phyloP scores from a whole-genome alignment of 2,113 vertebrate genomes.

The Ursus arctos region DNA sequence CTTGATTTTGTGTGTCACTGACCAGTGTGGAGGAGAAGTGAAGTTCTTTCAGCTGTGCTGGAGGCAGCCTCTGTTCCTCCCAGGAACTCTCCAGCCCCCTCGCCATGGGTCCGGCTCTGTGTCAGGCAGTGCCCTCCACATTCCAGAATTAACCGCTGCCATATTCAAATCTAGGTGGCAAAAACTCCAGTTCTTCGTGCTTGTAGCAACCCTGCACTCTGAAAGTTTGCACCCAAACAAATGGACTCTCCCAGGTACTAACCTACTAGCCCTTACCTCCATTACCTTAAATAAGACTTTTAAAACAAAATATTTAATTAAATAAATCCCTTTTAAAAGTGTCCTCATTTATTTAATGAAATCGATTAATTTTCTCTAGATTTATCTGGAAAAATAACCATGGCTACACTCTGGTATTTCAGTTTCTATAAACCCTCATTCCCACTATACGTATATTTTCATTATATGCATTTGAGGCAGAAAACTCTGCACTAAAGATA shows the following conservation, averaged over 20 bases:
- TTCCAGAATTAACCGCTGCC: not conserved
- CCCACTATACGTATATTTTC: not conserved
- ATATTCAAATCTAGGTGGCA: not conserved
- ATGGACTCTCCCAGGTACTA: not conserved
- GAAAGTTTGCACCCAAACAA: not conserved
- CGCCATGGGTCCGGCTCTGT: not conserved
- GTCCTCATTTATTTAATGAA: not conserved
- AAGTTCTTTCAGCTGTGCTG: not conserved
- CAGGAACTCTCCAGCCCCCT: not conserved
- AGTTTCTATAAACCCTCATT: not conserved
- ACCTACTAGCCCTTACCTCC: not conserved
- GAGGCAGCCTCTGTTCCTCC: not conserved
- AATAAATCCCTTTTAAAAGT: not conserved
- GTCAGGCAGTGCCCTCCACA: not conserved
- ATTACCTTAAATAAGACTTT: not conserved
- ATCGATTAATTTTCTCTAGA: not conserved
- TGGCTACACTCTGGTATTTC: not conserved
- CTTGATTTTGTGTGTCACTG: constrained; percentile 14
- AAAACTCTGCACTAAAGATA: not conserved
- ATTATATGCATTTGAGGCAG: not conserved
- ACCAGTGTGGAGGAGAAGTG: not conserved
- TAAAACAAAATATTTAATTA: not conserved
- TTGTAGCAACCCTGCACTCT: not conserved
- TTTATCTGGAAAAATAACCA: constrained; percentile 4
- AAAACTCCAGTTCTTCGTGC: not conserved